Evolutionary conservation across 2,113 vertebrate genomes (phyloP).

Genomic region (Vimba vimba): DNA sequence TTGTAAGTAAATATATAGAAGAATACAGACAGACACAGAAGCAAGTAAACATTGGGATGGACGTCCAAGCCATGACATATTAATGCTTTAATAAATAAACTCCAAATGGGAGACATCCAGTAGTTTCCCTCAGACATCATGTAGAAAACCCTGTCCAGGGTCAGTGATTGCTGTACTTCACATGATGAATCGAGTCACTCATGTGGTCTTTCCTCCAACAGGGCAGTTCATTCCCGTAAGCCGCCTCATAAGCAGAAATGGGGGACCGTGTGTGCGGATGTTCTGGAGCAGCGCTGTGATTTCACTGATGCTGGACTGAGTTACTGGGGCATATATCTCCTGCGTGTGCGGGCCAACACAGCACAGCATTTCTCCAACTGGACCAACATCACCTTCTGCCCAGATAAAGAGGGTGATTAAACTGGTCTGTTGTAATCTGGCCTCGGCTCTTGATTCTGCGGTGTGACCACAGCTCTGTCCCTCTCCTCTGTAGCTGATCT

Average conservation of each 20-base stretch:
- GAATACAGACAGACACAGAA: not conserved
- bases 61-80: not conserved
- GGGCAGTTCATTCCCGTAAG: not conserved
- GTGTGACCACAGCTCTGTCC: no score
- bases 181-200: not conserved
- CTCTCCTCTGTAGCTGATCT: constrained; percentile 57
- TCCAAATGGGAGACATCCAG: not conserved
- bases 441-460: not conserved
- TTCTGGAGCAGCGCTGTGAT: not conserved
- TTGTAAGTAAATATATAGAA: not conserved
- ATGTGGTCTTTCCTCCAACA: not conserved
- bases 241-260: rapidly evolving
- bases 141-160: not conserved
- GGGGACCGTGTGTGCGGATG: not conserved
- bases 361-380: not conserved
- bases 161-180: not conserved
- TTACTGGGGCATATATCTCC: not conserved
- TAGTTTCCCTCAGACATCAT: not conserved
- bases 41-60: not conserved
- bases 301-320: not conserved
- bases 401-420: not conserved
- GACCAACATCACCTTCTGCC: not conserved
- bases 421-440: no score
- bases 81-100: not conserved
- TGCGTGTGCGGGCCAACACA: not conserved